Evolutionary conservation across 2,888 invertebrate species (phyloP), one percentile per base, ranked within the genome.

Genomic region (Tridacna crocea): DNA sequence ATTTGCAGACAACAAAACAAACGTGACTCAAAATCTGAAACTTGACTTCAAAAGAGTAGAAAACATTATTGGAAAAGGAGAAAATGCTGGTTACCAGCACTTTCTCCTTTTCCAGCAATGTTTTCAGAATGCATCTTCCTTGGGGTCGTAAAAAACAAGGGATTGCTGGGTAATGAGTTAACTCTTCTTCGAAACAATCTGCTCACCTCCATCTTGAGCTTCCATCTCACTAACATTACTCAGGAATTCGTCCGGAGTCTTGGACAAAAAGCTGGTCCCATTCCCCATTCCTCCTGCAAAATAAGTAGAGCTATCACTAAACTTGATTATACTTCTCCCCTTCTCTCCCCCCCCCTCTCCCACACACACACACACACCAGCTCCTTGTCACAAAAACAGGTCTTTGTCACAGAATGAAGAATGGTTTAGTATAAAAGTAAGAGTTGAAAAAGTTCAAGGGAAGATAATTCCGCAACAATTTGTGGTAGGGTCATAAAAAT

Each of bases 161-260:
- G n/a, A n/a, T 2, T 22, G 4, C 22, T 1, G 2, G 10, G 61
- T 4, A 61, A n/a, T 4, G 61, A 22, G 61, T n/a, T 61, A 61
- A 55, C 55, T 19, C 3, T 55, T 55, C 1, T n/a, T 55, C 4
- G 55, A 55, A 55, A 17, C n/a, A 61, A 17, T 61, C 61, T 58
- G 77, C 82, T 47, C 72, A 83, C 83, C 83, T 77, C 90, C 90
- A 88, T 92, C 93, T 90, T 91, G 90, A 75, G 90, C 90, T 88
- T 94, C 94, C 93, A 92, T 94, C 87, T 98, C 98, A 93, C 98
- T 98, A 95, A 98, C 97, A 92, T 97, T 97, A 82, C 97, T 96
- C 90, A 98, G 96, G 95, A 98, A 98, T 95, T 98, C 98, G 94
- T 98, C 98, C 10, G 98, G 98, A 77, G 98, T 98, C 94, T 97